Percentiles rank a stretch among this genome's conserved stretches.
Conservation (phyloP, 2,797 vertebrate species). For the Pantherophis alleghaniensis region DNA sequence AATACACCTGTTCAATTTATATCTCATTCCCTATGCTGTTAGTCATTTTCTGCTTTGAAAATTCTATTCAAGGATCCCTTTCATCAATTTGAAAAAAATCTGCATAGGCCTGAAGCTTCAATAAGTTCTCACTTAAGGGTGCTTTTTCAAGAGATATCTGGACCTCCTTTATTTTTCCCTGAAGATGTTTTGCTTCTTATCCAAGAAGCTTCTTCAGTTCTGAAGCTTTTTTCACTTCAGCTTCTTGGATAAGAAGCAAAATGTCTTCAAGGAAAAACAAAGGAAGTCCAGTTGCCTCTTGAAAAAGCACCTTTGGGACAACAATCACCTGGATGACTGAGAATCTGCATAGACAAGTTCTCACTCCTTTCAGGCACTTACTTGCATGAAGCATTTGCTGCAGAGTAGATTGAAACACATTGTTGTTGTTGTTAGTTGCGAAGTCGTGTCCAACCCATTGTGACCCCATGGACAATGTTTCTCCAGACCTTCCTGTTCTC, state of each 20-base stretch:
- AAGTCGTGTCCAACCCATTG: too few relatives aligned
- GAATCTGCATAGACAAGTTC: neutral
- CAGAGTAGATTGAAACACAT: neutral
- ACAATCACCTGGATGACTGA: neutral
- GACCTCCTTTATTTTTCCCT: neutral
- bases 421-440: too few relatives aligned
- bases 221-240: neutral
- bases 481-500: too few relatives aligned
- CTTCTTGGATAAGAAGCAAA: neutral
- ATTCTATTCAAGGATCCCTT: neutral
- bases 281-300: neutral
- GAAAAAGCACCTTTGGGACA: neutral
- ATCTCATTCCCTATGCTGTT: neutral
- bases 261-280: neutral
- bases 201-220: neutral
- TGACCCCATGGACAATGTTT: too few relatives aligned
- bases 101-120: neutral
- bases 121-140: neutral
- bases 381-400: neutral
- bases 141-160: neutral
- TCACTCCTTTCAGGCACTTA: neutral
- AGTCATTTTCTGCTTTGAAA: neutral
- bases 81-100: neutral
- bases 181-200: neutral
- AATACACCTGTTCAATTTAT: neutral